Base-by-base conservation (phyloP, 2,113 vertebrate species). In the Tringa solitaria region DNA sequence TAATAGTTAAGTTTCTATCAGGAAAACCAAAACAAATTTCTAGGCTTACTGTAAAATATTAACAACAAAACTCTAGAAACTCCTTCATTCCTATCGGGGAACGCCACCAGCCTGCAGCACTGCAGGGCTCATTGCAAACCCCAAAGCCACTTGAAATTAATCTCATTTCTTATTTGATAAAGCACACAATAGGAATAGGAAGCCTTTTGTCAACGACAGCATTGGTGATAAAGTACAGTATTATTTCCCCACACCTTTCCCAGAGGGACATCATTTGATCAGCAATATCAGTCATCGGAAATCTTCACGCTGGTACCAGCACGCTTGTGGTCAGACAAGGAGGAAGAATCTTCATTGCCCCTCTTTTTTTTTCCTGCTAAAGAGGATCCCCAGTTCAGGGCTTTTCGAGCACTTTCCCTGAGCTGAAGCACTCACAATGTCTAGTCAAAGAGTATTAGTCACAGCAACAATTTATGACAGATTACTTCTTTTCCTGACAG, bases 401-500 rank as follows among this genome's bases (percentile, higher is more conserved):
- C 70, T 94, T 92, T 96, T 32, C 85, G 48, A 84, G 27, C 30
- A 70, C 39, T 87, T 93, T 77, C 30, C 73, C 65, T 70, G 50
- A 94, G 84, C 48, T 91, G 72, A 76, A 95, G 41, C 45, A 69
- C 80, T 95, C 67, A 11, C 27, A n/a, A 7, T 16, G 27, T 91
- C 94, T 93, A 94, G 82, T 95, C 96, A 94, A 35, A 65, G 78
- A 83, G 46, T 82, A 89, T 96, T 95, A 96, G 81, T 78, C 84
- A 92, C 83, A 87, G 90, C 64, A 91, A 92, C 79, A 92, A 95
- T 74, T 68, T 80, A 92, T 67, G 75, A 86, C 51, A 57, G 93
- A 80, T 83, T 88, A 68, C 90, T 97, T 95, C 16, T 96, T 88
- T 86, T 79, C 88, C 75, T 94, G 88, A 84, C 68, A 90, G 80